A percentile compares a stretch with the other conserved stretches of the same genome.
These are phyloP conservation scores for Dipodomys merriami DNA, from an alignment of 2,113 vertebrate species.

Conservation along the genomic window DNA sequence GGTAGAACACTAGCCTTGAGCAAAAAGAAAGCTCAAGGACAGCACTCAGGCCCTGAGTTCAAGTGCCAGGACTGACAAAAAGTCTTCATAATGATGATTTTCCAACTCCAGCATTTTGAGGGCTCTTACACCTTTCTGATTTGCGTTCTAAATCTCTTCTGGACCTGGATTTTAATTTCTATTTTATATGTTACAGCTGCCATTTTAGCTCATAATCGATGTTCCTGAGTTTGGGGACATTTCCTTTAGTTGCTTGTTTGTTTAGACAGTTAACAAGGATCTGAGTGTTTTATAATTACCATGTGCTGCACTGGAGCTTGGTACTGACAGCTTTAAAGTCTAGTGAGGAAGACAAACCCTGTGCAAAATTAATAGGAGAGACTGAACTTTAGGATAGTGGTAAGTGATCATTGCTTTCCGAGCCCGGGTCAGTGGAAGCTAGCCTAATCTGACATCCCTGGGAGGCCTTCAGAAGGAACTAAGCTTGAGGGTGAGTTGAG, in stretches of 20 bases:
- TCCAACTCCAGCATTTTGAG: not conserved
- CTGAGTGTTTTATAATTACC: not conserved
- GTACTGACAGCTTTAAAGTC: not conserved
- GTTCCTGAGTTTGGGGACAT: not conserved
- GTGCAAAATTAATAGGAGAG: not conserved
- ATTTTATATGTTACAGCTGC: not conserved
- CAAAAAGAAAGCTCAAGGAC: too few species aligned
- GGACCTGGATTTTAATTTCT: not conserved
- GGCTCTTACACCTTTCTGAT: not conserved
- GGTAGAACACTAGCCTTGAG: too few species aligned
- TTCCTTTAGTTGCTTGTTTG: slow-evolving; percentile 11
- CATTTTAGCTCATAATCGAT: not conserved
- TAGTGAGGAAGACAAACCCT: not conserved
- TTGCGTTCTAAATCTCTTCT: not conserved
- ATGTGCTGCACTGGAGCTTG: not conserved
- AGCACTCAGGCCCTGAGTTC: too few species aligned
- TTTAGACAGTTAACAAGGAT: slow-evolving; percentile 14
- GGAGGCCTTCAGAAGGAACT: not conserved
- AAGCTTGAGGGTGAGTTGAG: not conserved
- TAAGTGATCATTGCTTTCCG: not conserved
- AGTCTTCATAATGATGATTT: not conserved
- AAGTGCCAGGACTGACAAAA: too few species aligned
- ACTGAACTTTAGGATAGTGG: not conserved
- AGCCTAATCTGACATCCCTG: not conserved
- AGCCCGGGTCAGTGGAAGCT: not conserved